Conservation (phyloP, 2,113 vertebrate genomes). For the Hucho hucho region DNA sequence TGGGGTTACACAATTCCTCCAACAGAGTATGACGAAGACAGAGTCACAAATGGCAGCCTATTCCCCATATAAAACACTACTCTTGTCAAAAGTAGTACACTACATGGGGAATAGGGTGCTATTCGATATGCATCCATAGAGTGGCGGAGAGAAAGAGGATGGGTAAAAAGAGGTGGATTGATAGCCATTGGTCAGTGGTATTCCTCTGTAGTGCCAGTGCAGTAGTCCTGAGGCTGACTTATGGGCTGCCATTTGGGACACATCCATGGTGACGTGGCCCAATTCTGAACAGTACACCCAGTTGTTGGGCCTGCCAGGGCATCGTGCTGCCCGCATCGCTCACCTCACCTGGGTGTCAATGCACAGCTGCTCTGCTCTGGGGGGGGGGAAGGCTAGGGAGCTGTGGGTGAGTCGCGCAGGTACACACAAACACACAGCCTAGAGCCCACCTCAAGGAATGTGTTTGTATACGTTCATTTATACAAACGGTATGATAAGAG, state of each 20-base stretch:
- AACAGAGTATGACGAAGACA: too few relatives aligned
- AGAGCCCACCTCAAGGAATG: too few relatives aligned
- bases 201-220: background rate
- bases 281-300: slow-evolving; percentile 2
- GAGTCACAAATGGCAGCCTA: too few relatives aligned
- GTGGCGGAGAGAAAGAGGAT: too few relatives aligned
- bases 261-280: background rate
- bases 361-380: too few relatives aligned
- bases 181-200: background rate
- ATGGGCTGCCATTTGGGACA: background rate
- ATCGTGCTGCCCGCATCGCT: background rate
- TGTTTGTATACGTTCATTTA: background rate
- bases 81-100: too few relatives aligned
- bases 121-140: too few relatives aligned
- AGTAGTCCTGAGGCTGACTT: background rate
- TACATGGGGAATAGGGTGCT: too few relatives aligned
- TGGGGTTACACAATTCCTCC: too few relatives aligned
- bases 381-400: background rate
- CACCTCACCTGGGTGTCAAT: slow-evolving; percentile 8
- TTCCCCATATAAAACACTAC: too few relatives aligned
- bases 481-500: background rate
- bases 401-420: background rate
- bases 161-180: too few relatives aligned
- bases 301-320: slow-evolving; percentile 4
- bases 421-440: too few relatives aligned